A percentile compares a stretch with the other conserved stretches of the same genome.
Conservation (phyloP, 2,113 vertebrate species). For the Otis tarda region DNA sequence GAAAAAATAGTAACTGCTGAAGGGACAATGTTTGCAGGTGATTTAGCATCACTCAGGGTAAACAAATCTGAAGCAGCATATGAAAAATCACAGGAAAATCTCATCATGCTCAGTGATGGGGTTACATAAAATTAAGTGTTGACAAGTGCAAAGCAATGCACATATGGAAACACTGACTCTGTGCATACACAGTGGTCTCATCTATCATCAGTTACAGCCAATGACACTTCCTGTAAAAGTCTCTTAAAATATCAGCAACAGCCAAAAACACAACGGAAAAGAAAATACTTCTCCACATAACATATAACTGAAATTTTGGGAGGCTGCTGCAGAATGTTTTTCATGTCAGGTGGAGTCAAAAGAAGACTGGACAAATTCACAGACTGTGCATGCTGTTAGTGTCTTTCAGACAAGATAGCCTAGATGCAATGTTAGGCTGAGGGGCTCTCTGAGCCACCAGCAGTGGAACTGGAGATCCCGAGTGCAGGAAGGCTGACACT, state of each 20-base stretch:
- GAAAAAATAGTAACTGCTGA: not conserved
- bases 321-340: not conserved
- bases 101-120: not conserved
- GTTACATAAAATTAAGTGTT: not conserved
- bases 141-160: not conserved
- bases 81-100: not conserved
- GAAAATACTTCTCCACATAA: not conserved
- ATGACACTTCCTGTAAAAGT: not conserved
- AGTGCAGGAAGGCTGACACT: not conserved
- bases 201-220: not conserved
- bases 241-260: not conserved
- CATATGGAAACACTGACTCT: not conserved
- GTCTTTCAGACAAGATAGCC: not conserved
- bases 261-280: not conserved
- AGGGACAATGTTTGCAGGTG: not conserved
- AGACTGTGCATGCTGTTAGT: not conserved
- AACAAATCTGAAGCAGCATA: not conserved
- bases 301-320: rapidly evolving
- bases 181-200: not conserved
- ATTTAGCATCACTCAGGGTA: not conserved
- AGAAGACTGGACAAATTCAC: not conserved
- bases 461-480: rapidly evolving
- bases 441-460: not conserved
- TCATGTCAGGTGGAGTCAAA: not conserved
- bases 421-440: not conserved